phyloP scores from a whole-genome alignment of 2,797 vertebrate species.

The Spheniscus humboldti region DNA sequence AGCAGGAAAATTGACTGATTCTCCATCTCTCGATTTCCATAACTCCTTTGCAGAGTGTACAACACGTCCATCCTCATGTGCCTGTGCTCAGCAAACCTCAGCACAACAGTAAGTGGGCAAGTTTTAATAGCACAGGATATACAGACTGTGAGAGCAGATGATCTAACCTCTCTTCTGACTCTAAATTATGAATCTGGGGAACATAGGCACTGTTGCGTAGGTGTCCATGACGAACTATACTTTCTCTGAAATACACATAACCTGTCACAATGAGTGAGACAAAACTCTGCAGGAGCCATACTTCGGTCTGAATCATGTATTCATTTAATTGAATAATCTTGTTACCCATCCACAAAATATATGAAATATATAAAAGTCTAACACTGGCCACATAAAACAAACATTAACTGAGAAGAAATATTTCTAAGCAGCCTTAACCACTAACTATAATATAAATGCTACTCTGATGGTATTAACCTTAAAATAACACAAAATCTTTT shows the following conservation, averaged over 20 bases:
- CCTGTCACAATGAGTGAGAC: neutral
- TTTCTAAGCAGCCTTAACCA: neutral
- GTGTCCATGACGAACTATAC: neutral
- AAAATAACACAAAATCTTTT: neutral
- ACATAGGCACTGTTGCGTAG: neutral
- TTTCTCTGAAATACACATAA: neutral
- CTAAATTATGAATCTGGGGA: neutral
- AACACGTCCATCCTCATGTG: neutral
- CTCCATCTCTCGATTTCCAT: neutral
- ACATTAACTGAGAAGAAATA: neutral
- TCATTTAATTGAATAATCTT: neutral
- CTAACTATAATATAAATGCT: neutral
- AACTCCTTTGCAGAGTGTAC: neutral
- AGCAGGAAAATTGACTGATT: neutral
- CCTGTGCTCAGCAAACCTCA: neutral
- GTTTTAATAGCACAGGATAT: neutral
- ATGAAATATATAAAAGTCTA: neutral
- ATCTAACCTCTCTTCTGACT: neutral
- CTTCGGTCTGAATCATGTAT: neutral
- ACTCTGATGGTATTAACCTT: neutral
- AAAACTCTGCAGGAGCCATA: neutral
- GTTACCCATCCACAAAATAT: neutral
- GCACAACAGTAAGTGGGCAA: neutral
- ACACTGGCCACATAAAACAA: neutral
- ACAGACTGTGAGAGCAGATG: neutral